Base-by-base conservation (phyloP, 2,113 vertebrate genomes). In the Myiozetetes cayanensis region DNA sequence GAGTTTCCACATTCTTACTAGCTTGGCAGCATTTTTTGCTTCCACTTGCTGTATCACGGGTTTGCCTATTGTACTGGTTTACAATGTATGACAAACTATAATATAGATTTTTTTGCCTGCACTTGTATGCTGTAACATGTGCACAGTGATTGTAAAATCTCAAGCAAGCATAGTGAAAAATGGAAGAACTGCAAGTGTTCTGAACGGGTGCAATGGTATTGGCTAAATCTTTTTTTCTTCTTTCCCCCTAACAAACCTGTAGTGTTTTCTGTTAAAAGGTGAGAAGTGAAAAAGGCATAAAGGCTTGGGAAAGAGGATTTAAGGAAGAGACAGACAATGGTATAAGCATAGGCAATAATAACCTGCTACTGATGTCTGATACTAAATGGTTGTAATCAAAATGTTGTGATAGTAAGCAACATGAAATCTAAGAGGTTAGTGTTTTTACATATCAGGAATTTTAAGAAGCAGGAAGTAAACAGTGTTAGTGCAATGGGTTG, bases 41-140 rank as follows among this genome's bases (percentile, higher is more conserved):
- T 96, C 97, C 96, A 95, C 81, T 95, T 73, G 84, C 90, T 27
- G 73, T 95, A 88, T 94, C 97, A 98, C 96, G 15, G 87, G 93
- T 98, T 98, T 98, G 97, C 97, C 97, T 97, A 91, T 93, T 97
- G 96, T 97, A 95, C 94, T 95, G 94, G 97, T 98, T 98, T 98
- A 97, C 96, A 96, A 75, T 35, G 61, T 95, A 93, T 95, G 90
- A 97, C 83, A 84, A 97, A 97, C 84, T 96, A 85, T 94, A 85
- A 90, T 95, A 94, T 58, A 93, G 94, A 80, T 84, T 39, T 71
- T 47, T 97, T 97, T 97, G 96, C 97, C 95, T 97, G 97, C 96
- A 97, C 96, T 97, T 97, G 86, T 74, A 39, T 83, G 68, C 96
- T 97, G 89, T 96, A 95, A 97, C 67, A 93, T 96, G 96, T 94